Evolutionary conservation across 2,888 invertebrate species (phyloP).

Genomic region (Ochropleura leucogaster): DNA sequence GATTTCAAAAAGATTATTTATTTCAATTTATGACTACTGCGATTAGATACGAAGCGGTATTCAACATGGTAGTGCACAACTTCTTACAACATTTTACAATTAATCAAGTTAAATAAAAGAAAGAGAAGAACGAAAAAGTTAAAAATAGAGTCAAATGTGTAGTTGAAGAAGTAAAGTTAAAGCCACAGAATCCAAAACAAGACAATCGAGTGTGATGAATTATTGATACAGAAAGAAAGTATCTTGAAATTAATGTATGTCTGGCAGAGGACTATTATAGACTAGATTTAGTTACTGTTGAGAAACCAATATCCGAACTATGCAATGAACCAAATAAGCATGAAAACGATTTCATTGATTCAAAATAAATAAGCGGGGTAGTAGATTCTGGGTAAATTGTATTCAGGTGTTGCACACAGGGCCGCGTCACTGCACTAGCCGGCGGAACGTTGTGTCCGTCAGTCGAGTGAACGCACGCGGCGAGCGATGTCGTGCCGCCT

Average conservation of each 20-base stretch:
- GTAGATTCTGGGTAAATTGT: constrained; percentile 58
- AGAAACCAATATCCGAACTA: background rate
- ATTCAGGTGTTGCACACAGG: constrained; percentile 60
- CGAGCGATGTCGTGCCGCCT: constrained; percentile 76
- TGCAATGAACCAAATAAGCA: constrained; percentile 2
- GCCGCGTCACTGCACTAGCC: constrained; percentile 71
- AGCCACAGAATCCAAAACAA: background rate
- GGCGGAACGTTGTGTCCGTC: constrained; percentile 69
- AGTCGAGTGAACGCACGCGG: constrained; percentile 83
- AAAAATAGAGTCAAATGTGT: background rate
- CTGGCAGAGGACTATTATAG: background rate
- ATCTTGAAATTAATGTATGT: background rate
- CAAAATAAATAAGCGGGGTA: constrained; percentile 17
- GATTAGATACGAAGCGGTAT: constrained; percentile 27
- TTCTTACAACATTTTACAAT: background rate
- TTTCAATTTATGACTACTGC: background rate
- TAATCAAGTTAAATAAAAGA: background rate
- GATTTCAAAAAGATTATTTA: constrained; percentile 1
- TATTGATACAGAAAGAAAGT: background rate
- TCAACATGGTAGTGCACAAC: background rate
- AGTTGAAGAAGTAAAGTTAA: background rate
- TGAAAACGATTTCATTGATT: background rate
- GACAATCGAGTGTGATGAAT: background rate
- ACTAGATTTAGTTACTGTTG: background rate
- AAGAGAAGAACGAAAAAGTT: background rate